Evolutionary conservation across 2,888 invertebrate species (phyloP), one percentile per base, ranked within the genome.

Genomic region (Hipparchia sbordonii): DNA sequence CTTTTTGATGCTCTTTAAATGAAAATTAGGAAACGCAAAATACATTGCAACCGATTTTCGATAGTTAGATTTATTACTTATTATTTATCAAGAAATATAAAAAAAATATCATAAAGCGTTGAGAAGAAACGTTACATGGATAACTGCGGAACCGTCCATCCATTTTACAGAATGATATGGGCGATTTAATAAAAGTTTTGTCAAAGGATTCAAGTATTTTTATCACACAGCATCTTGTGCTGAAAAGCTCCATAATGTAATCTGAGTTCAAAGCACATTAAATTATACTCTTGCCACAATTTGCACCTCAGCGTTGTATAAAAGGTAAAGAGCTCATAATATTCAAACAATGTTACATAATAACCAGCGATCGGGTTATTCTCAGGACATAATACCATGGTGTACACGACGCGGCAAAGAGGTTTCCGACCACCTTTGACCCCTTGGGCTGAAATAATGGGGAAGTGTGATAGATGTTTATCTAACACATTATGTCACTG

Each of bases 391-490:
- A 73, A 75, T 54, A 75, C 71, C 70, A 71, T 69, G 60, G 52
- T 65, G 70, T 54, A 74, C 70, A 69, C 72, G 73, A 75, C 72
- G 71, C 59, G 12, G 66, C 69, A 56, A 45, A 62, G 74, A 77
- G 67, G 54, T 76, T 75, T 74, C 73, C 72, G 71, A 67, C 70
- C 72, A 80, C 77, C 78, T 80, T 74, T 79, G 75, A 80, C 79
- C 77, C 56, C 72, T 39, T 67, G 63, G 65, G 67, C 71, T 76
- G 70, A 78, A 77, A 78, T 78, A 78, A 79, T 74, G 75, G 79
- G 68, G 67, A 76, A 74, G 77, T 70, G 77, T 78, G 77, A 79
- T 78, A 76, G 77, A 80, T 78, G 75, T 76, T 77, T 78, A 80
- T 78, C 78, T 76, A 74, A 77, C 71, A 74, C 75, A 77, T 77